These are phyloP conservation scores for Drosophila orena DNA, from an alignment of 1,140 invertebrate species.

Conservation along the genomic window DNA sequence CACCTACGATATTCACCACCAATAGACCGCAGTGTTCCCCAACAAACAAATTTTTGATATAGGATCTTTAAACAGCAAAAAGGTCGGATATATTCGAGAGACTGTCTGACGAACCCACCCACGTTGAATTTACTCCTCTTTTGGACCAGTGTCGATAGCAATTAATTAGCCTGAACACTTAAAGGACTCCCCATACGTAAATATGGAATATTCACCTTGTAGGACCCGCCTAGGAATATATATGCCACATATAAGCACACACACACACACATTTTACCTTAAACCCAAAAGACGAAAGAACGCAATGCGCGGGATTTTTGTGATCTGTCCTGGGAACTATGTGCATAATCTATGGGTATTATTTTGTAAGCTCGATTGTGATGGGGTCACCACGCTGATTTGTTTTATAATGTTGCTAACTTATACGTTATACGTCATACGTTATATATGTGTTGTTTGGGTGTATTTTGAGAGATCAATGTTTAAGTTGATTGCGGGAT, in stretches of 20 bases:
- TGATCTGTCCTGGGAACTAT: constrained; percentile 25
- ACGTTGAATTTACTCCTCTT: constrained; percentile 39
- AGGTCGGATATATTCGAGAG: constrained; percentile 22
- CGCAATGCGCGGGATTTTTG: constrained; percentile 43
- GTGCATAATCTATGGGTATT: constrained; percentile 68
- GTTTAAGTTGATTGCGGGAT: neutral
- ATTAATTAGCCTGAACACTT: constrained; percentile 36
- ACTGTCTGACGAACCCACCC: constrained; percentile 55
- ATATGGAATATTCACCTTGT: constrained; percentile 36
- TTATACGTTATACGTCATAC: constrained; percentile 31
- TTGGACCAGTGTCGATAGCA: constrained; percentile 37
- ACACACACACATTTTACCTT: neutral
- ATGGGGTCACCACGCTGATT: constrained; percentile 27
- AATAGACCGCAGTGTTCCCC: constrained; percentile 71
- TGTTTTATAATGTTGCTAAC: constrained; percentile 34
- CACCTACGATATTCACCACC: constrained; percentile 15
- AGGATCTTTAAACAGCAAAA: constrained; percentile 8
- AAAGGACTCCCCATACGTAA: constrained; percentile 21
- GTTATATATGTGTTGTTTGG: constrained; percentile 36
- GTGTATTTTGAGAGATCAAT: constrained; percentile 6
- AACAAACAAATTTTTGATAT: constrained; percentile 22
- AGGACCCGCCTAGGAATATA: constrained; percentile 11
- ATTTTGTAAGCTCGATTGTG: constrained; percentile 58
- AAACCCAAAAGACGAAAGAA: constrained; percentile 12
- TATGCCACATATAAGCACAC: constrained; percentile 11